Percentiles rank a stretch among this genome's conserved stretches.
phyloP scores from a whole-genome alignment of 2,113 vertebrate species.

The Falco punctatus region DNA sequence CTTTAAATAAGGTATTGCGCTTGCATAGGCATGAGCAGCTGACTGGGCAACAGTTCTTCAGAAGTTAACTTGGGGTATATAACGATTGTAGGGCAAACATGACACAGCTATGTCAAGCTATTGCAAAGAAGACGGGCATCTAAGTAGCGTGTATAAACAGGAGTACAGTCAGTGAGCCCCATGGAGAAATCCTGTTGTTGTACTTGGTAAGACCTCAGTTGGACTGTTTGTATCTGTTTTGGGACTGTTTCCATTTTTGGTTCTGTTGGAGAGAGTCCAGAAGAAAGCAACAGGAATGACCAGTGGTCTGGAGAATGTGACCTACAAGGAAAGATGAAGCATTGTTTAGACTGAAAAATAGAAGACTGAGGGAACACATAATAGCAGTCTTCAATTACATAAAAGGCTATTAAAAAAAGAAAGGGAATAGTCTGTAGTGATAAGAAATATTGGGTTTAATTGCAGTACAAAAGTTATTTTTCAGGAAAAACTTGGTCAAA shows the following conservation, averaged over 20 bases:
- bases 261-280: slow-evolving; percentile 28
- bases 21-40: neutral
- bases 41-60: neutral
- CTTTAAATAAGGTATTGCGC: neutral
- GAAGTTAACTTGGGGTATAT: neutral
- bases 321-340: slow-evolving; percentile 2
- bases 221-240: slow-evolving; percentile 41
- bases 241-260: neutral
- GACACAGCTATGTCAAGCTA: neutral
- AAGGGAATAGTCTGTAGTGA: neutral
- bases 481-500: neutral
- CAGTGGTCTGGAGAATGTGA: slow-evolving; percentile 35
- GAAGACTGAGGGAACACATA: neutral
- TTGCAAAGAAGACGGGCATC: slow-evolving; percentile 25
- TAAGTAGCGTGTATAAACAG: slow-evolving; percentile 28
- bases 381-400: neutral
- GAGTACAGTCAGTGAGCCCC: slow-evolving; percentile 21
- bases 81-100: neutral
- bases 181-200: neutral
- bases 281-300: slow-evolving; percentile 26
- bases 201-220: neutral
- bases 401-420: neutral
- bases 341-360: slow-evolving; percentile 47
- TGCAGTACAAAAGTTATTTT: neutral
- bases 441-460: slow-evolving; percentile 38